Evolutionary conservation across 1,140 invertebrate species (phyloP).

Genomic region (Nasonia longicornis): DNA sequence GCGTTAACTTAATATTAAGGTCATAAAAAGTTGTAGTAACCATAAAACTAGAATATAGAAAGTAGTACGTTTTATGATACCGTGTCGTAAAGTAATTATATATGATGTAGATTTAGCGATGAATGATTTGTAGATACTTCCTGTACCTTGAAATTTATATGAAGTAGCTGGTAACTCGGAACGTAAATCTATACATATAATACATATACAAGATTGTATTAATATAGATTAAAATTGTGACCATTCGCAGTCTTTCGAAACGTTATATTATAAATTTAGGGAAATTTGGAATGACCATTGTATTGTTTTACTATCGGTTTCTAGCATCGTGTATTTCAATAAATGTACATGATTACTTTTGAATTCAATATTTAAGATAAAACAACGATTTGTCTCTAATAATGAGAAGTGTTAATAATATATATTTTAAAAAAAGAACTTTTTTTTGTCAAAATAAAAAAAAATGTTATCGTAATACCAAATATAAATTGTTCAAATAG

Average conservation of each 20-base stretch:
- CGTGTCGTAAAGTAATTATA: conserved; percentile 46
- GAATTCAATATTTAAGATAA: not conserved
- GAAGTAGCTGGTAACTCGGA: conserved; percentile 49
- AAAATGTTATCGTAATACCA: no score
- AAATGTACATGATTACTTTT: not conserved
- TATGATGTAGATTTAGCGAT: conserved; percentile 52
- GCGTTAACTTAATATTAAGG: conserved; percentile 56
- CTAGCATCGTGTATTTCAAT: not conserved
- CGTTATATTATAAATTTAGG: not conserved
- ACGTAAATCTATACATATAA: conserved; percentile 41
- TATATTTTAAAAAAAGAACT: no score
- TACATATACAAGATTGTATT: conserved; percentile 47
- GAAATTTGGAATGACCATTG: not conserved
- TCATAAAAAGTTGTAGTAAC: conserved; percentile 53
- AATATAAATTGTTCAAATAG: not conserved
- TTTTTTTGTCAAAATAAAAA: no score
- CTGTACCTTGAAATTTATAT: conserved; percentile 66
- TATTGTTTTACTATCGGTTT: conserved; percentile 7
- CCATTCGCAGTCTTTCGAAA: conserved; percentile 49
- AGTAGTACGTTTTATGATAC: conserved; percentile 44
- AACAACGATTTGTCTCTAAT: not conserved
- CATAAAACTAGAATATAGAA: conserved; percentile 49
- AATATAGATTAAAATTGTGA: conserved; percentile 5
- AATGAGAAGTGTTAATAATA: no score
- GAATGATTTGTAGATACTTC: conserved; percentile 63